Percentiles rank a stretch among this genome's conserved stretches.
phyloP scores from a whole-genome alignment of 2,113 vertebrate genomes.

The Oreochromis aureus region DNA sequence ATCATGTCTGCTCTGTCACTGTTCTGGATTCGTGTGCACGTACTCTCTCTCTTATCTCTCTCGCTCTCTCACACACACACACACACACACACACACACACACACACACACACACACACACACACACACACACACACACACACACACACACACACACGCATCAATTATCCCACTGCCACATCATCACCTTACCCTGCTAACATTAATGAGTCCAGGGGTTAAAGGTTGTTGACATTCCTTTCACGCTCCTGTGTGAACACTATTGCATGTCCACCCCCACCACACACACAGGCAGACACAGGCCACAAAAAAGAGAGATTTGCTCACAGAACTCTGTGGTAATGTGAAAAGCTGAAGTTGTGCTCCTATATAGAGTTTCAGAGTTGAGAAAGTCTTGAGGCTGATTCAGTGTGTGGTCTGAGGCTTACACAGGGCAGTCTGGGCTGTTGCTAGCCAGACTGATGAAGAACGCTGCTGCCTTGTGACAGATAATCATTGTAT shows the following conservation, averaged over 20 bases:
- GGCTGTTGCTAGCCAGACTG: constrained; percentile 40
- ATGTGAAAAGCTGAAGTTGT: background rate
- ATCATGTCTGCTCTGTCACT: constrained; percentile 71
- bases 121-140: background rate
- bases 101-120: too few species aligned
- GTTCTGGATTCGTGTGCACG: background rate
- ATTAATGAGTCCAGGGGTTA: constrained; percentile 60
- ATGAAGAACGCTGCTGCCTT: constrained; percentile 52
- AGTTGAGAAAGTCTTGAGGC: background rate
- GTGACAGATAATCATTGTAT: constrained; percentile 72
- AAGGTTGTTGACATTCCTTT: constrained; percentile 60
- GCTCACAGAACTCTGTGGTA: background rate
- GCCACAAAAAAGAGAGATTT: background rate
- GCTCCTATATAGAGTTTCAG: background rate
- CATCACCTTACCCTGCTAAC: constrained; percentile 40
- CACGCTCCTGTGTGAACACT: constrained; percentile 30
- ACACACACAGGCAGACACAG: background rate
- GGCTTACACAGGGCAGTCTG: constrained; percentile 11
- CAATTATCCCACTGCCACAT: constrained; percentile 42
- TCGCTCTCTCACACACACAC: background rate
- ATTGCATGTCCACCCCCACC: background rate
- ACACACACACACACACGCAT: background rate
- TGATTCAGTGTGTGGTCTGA: constrained; percentile 44
- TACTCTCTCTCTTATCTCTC: background rate
- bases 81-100: too few species aligned